These are phyloP conservation scores for Achroia grisella DNA, from an alignment of 1,140 invertebrate genomes.

Conservation along the genomic window DNA sequence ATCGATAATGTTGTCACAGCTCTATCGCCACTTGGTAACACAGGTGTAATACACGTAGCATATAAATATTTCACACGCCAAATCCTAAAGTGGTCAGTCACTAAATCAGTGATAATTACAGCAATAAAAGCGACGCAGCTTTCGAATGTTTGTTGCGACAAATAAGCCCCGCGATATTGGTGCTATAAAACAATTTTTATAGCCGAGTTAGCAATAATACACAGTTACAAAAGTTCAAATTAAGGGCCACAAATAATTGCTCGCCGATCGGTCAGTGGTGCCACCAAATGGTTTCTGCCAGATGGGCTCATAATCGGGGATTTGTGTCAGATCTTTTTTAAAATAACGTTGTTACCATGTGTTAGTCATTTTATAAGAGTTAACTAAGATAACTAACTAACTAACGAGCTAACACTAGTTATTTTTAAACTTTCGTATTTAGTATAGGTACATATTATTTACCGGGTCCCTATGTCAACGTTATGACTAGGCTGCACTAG, in stretches of 20 bases:
- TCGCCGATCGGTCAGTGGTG: not conserved
- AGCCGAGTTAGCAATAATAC: constrained; percentile 9
- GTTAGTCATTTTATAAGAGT: too few relatives aligned
- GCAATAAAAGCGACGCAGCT: constrained; percentile 2
- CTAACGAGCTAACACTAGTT: too few relatives aligned
- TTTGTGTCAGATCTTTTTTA: too few relatives aligned
- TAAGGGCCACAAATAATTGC: not conserved
- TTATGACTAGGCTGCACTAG: too few relatives aligned
- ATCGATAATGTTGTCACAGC: too few relatives aligned
- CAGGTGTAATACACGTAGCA: not conserved
- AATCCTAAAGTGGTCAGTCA: not conserved
- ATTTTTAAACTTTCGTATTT: too few relatives aligned
- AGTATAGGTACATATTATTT: too few relatives aligned
- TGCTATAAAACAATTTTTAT: constrained; percentile 26
- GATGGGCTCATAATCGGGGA: not conserved
- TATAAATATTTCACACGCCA: not conserved
- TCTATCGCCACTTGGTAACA: too few relatives aligned
- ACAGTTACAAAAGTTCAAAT: constrained; percentile 1
- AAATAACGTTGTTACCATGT: too few relatives aligned
- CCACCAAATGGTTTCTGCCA: not conserved
- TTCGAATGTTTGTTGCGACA: constrained; percentile 5
- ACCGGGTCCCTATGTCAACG: too few relatives aligned
- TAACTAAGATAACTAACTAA: too few relatives aligned
- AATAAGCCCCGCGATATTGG: constrained; percentile 19
- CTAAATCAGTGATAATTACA: constrained; percentile 7